Conservation (phyloP, 2,113 vertebrate species). For the Scartelaos histophorus region DNA sequence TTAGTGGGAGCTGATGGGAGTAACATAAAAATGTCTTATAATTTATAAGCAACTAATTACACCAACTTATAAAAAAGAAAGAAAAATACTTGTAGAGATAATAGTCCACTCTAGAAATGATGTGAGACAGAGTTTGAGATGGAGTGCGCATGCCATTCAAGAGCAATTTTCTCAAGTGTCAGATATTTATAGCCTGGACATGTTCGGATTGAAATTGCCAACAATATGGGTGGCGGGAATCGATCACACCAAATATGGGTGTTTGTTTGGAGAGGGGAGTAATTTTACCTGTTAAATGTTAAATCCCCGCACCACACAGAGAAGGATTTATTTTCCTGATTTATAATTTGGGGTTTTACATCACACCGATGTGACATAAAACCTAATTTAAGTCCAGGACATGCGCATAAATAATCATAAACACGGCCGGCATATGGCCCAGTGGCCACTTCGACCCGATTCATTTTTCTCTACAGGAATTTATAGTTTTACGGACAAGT, state of each 20-base stretch:
- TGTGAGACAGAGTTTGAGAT: background rate
- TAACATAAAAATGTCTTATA: too few relatives aligned
- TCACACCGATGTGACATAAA: background rate
- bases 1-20: too few relatives aligned
- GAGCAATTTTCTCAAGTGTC: background rate
- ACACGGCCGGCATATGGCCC: background rate
- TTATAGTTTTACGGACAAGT: background rate
- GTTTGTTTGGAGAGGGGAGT: conserved; percentile 21
- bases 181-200: background rate
- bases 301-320: conserved; percentile 2
- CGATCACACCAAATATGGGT: conserved; percentile 13
- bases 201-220: background rate
- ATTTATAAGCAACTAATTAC: background rate
- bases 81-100: background rate
- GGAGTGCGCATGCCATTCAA: background rate
- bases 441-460: background rate
- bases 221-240: conserved; percentile 16
- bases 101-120: background rate
- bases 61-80: background rate
- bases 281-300: conserved; percentile 43
- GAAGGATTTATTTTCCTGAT: background rate
- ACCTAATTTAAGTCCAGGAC: conserved; percentile 2
- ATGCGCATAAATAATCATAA: conserved; percentile 6
- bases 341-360: background rate
- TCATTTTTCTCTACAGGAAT: conserved; percentile 22